A percentile compares a stretch with the other conserved stretches of the same genome.
Conservation (phyloP, 2,113 vertebrate species). For the Atractosteus spatula region DNA sequence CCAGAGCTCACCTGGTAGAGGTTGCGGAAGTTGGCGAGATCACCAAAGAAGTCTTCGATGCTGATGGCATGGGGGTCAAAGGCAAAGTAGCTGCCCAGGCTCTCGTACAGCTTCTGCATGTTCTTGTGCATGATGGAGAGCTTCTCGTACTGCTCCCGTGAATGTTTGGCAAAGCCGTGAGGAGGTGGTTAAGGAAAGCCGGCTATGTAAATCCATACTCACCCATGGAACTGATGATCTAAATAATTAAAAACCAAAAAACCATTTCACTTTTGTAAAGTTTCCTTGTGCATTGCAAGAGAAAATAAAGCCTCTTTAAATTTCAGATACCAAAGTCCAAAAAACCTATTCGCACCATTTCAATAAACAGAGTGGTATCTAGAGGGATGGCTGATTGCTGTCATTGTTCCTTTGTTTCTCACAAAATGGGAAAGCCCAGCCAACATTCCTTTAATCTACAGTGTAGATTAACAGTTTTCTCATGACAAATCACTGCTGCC, state of each 20-base stretch:
- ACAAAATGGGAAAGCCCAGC: conserved; percentile 51
- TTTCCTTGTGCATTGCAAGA: neutral
- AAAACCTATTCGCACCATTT: conserved; percentile 43
- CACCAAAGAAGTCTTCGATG: conserved; percentile 91
- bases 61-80: conserved; percentile 83
- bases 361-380: conserved; percentile 43
- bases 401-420: conserved; percentile 64
- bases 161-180: conserved; percentile 86
- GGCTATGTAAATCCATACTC: no score
- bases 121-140: conserved; percentile 92
- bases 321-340: conserved; percentile 44
- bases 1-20: conserved; percentile 86
- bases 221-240: no score
- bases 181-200: conserved; percentile 71
- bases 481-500: conserved; percentile 61
- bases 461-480: conserved; percentile 57
- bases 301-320: neutral
- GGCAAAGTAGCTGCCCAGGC: conserved; percentile 83
- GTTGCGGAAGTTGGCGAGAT: conserved; percentile 84
- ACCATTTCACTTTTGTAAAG: no score
- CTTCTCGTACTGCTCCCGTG: conserved; percentile 91
- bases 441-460: conserved; percentile 62
- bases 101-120: conserved; percentile 93
- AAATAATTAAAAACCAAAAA: no score
- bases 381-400: conserved; percentile 57